Evolutionary conservation across 1,140 invertebrate genomes (phyloP), one percentile per base, ranked within the genome.

Genomic region (Archivesica marissinica): DNA sequence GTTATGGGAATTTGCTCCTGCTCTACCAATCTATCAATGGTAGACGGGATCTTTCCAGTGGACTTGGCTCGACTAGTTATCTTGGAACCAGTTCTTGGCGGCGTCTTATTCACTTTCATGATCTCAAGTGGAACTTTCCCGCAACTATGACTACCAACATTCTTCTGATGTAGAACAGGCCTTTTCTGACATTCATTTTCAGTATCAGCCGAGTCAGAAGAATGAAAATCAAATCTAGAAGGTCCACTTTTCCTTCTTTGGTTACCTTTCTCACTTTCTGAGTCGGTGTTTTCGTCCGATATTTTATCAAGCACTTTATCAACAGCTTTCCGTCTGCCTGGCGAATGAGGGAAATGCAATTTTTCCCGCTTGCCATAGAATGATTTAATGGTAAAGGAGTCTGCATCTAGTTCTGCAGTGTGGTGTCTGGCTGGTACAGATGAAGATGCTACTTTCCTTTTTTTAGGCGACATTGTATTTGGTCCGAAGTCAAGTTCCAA

Each of bases 321-420:
- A 3, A 75, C 68, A 25, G 80, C 80, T 33, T 61, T 74, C 11
- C 80, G n/a, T 25, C 82, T 75, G 9, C 35, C 25, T 33, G 72
- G 74, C 0, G 72, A 76, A 47, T 77, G 74, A 23, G 82, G 82
- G 33, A 50, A 85, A 41, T 54, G 28, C 1, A 25, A 77, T n/a
- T 77, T 76, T 4, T 70, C 74, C 2, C 61, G 15, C 44, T 68
- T 77, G 1, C 74, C 72, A 76, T 85, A 85, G 30, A 85, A 85
- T 33, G 72, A 68, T 23, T 52, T 44, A 23, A 66, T 77, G 25
- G 44, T 76, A 35, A 85, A 76, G 9, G 81, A 50, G 15, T 76
- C 39, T 38, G 25, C 39, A 52, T 76, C 59, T 9, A 17, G 2
- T 17, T 44, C 30, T 17, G 28, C 47, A 33, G 28, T 23, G 23